Percentiles rank a stretch among this genome's conserved stretches.
phyloP scores from a whole-genome alignment of 1,140 invertebrate genomes.

The Drosophila micromelanica region DNA sequence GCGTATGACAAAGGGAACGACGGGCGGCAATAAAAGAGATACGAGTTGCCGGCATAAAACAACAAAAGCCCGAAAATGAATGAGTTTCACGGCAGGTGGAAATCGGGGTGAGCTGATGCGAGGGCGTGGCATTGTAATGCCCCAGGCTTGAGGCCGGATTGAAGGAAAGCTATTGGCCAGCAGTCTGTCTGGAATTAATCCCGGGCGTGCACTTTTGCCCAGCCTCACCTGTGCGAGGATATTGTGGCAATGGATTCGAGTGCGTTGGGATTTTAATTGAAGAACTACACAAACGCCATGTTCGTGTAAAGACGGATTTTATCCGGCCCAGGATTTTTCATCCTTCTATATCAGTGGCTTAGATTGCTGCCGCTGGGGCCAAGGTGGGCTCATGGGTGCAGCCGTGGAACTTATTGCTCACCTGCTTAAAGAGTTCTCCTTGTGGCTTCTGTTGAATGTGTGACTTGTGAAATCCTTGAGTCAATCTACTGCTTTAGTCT shows the following conservation, averaged over 20 bases:
- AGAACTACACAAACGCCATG: constrained; percentile 65
- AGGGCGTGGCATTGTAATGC: background rate
- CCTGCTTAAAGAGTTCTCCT: constrained; percentile 8
- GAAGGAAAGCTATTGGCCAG: constrained; percentile 13
- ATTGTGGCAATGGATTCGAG: constrained; percentile 15
- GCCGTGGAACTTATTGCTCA: constrained; percentile 10
- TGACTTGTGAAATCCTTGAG: constrained; percentile 3
- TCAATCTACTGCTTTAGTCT: background rate
- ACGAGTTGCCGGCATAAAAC: constrained; percentile 50
- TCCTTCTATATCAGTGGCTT: background rate
- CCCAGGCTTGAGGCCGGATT: constrained; percentile 16
- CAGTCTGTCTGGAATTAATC: constrained; percentile 60
- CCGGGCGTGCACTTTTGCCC: constrained; percentile 64
- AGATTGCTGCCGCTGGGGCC: background rate
- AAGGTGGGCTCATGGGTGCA: background rate
- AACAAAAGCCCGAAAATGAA: constrained; percentile 69
- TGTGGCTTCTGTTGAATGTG: background rate
- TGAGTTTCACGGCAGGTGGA: constrained; percentile 45
- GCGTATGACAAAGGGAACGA: constrained; percentile 53
- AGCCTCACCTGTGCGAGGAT: constrained; percentile 18
- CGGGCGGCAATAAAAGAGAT: constrained; percentile 62
- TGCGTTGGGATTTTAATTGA: constrained; percentile 70
- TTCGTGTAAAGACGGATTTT: constrained; percentile 56
- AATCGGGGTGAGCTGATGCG: constrained; percentile 18
- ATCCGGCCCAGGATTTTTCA: background rate